Conservation (phyloP, 2,888 invertebrate species). For the Octodonta nipae region DNA sequence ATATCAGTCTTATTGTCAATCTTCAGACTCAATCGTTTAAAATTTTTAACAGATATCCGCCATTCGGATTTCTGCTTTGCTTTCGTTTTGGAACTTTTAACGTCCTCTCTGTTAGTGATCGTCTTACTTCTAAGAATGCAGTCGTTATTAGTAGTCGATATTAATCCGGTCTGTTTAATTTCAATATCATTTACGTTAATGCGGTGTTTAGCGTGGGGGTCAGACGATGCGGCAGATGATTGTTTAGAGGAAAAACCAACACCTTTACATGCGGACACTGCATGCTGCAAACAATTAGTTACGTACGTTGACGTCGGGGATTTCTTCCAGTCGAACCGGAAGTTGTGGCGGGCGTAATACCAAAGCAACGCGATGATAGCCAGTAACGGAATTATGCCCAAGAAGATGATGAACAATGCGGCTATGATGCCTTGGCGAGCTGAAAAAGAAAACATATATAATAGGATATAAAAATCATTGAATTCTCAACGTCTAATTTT, state of each 20-base stretch:
- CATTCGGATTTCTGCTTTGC: too few relatives aligned
- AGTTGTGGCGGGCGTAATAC: constrained; percentile 62
- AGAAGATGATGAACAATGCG: constrained; percentile 75
- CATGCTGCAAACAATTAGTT: constrained; percentile 32
- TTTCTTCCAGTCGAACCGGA: constrained; percentile 44
- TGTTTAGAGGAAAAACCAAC: constrained; percentile 18
- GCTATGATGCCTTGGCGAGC: constrained; percentile 65
- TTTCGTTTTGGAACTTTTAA: too few relatives aligned
- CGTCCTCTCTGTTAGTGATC: too few relatives aligned
- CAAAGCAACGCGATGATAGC: constrained; percentile 52
- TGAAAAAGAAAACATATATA: constrained; percentile 35
- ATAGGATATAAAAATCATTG: neutral
- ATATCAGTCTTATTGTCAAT: too few relatives aligned
- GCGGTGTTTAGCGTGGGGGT: constrained; percentile 5
- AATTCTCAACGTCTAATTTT: neutral
- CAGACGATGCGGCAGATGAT: constrained; percentile 9
- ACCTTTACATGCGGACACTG: constrained; percentile 28
- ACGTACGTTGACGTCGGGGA: constrained; percentile 40
- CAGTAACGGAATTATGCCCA: constrained; percentile 66
- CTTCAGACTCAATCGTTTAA: too few relatives aligned
- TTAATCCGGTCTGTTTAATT: constrained; percentile 46
- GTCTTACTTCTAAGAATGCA: constrained; percentile 36
- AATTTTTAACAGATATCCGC: too few relatives aligned
- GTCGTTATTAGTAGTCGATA: constrained; percentile 52
- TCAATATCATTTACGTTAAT: constrained; percentile 30